A percentile compares a stretch with the other conserved stretches of the same genome.
phyloP scores from a whole-genome alignment of 1,140 invertebrate genomes.

The Camponotus floridanus region DNA sequence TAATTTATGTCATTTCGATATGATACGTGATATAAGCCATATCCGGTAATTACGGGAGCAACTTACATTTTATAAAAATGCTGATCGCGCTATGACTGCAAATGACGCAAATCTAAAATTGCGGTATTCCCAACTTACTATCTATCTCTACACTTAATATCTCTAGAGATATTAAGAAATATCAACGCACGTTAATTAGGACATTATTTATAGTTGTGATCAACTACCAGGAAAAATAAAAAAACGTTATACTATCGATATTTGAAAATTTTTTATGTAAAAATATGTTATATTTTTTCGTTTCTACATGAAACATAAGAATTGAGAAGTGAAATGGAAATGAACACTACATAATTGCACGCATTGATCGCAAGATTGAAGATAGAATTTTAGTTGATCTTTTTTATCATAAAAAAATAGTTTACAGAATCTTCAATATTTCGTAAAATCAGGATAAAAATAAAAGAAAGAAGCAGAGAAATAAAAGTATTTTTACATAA shows the following conservation, averaged over 20 bases:
- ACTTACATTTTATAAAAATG: conserved; percentile 16
- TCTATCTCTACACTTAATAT: too few relatives aligned
- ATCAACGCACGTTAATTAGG: not conserved
- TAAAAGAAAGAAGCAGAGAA: not conserved
- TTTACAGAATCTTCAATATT: not conserved
- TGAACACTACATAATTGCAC: conserved; percentile 1
- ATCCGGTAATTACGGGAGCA: conserved; percentile 13
- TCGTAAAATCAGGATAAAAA: conserved; percentile 16
- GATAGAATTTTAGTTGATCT: not conserved
- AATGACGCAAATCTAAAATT: conserved; percentile 47
- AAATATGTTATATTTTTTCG: not conserved
- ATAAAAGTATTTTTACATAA: not conserved
- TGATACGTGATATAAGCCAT: not conserved
- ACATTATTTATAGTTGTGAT: not conserved
- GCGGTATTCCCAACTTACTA: not conserved
- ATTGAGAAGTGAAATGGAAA: conserved; percentile 6
- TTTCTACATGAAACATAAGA: conserved; percentile 3
- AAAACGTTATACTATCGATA: not conserved
- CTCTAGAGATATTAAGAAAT: conserved; percentile 3
- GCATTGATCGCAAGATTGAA: not conserved
- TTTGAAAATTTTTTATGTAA: not conserved
- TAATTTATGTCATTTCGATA: not conserved
- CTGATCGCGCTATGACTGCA: not conserved
- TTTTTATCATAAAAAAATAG: not conserved
- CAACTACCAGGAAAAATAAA: not conserved